Evolutionary conservation across 2,797 vertebrate genomes (phyloP).

Genomic region (Sebastolobus altivelis): DNA sequence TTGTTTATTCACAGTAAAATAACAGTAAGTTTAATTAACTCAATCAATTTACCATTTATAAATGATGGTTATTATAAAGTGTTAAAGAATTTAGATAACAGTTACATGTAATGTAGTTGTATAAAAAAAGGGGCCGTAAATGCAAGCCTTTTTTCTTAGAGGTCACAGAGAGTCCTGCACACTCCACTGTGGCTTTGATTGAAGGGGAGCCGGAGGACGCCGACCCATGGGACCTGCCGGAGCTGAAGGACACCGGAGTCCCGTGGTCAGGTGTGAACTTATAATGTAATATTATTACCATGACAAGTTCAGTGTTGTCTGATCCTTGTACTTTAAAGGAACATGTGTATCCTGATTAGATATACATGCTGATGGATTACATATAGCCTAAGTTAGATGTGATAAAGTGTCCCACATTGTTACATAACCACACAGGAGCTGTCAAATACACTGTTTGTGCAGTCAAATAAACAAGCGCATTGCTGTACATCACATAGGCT

Average conservation of each 20-base stretch:
- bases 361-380: neutral
- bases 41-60: too few relatives aligned
- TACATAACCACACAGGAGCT: conserved; percentile 11
- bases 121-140: neutral
- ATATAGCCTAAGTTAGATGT: conserved; percentile 9
- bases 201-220: conserved; percentile 60
- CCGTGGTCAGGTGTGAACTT: conserved; percentile 87
- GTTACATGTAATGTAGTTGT: neutral
- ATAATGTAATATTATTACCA: conserved; percentile 49
- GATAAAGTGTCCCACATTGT: conserved; percentile 3
- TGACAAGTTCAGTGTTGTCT: conserved; percentile 2
- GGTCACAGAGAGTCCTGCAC: conserved; percentile 76
- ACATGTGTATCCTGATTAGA: conserved; percentile 22
- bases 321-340: conserved; percentile 12
- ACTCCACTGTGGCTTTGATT: conserved; percentile 88
- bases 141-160: conserved; percentile 34
- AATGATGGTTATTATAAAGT: too few relatives aligned
- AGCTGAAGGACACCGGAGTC: conserved; percentile 86
- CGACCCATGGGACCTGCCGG: conserved; percentile 91
- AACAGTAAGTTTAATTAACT: too few relatives aligned
- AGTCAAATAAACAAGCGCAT: neutral
- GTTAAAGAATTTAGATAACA: neutral
- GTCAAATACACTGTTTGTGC: neutral
- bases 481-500: neutral
- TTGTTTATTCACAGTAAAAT: too few relatives aligned